These are phyloP conservation scores for Seriola rivoliana DNA, from an alignment of 2,113 vertebrate species.

Conservation along the genomic window DNA sequence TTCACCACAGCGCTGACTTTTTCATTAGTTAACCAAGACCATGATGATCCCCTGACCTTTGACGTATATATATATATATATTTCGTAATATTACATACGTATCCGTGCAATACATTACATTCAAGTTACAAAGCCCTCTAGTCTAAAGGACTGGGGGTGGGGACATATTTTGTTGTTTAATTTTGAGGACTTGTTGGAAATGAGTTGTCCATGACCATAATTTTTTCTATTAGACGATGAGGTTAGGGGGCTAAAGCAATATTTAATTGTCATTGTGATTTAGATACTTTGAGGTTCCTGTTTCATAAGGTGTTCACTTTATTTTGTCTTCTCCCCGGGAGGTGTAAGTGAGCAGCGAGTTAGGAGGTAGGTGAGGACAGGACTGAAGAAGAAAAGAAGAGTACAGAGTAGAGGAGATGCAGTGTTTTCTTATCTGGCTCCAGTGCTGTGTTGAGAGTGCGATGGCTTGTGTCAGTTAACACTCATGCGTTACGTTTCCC, in stretches of 20 bases:
- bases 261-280: not conserved
- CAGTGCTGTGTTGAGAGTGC: slow-evolving; percentile 17
- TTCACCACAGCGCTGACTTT: not conserved
- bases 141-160: no score
- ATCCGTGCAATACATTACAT: no score
- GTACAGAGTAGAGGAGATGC: not conserved
- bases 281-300: not conserved
- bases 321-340: not conserved
- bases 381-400: not conserved
- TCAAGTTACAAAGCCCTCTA: no score
- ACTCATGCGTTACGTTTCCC: slow-evolving; percentile 17
- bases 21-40: not conserved
- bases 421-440: slow-evolving; percentile 24
- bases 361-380: slow-evolving; percentile 25
- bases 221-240: not conserved
- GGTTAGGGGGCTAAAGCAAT: not conserved
- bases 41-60: not conserved
- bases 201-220: not conserved
- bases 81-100: no score
- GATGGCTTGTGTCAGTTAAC: slow-evolving; percentile 66
- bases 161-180: no score
- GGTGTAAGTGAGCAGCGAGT: slow-evolving; percentile 6
- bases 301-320: not conserved
- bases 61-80: no score
- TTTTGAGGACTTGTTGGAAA: no score